These are phyloP conservation scores for Bursaphelenchus okinawaensis DNA, from an alignment of 2,888 invertebrate genomes.

Conservation along the genomic window DNA sequence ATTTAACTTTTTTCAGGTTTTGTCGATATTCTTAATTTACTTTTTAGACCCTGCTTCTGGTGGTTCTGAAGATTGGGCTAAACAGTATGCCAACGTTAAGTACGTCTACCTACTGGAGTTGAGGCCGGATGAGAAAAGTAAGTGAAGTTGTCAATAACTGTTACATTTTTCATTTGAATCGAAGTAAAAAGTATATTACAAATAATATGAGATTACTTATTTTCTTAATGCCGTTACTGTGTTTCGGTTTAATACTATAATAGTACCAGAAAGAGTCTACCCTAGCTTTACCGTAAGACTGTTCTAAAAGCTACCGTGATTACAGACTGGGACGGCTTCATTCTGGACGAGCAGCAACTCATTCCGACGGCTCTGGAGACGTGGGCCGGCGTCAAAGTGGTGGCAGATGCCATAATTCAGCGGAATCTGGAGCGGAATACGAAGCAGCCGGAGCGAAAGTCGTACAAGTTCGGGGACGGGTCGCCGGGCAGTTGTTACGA, in stretches of 20 bases:
- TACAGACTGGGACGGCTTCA: slow-evolving; percentile 57
- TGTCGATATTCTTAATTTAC: slow-evolving; percentile 4
- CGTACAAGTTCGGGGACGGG: slow-evolving; percentile 43
- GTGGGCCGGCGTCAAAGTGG: slow-evolving; percentile 56
- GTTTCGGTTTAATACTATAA: too few species aligned
- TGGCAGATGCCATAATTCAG: slow-evolving; percentile 48
- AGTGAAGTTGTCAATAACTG: not conserved
- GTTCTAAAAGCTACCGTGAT: too few species aligned
- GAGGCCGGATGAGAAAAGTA: slow-evolving; percentile 54
- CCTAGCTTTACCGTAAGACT: not conserved
- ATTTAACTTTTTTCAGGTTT: not conserved
- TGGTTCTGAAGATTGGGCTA: slow-evolving; percentile 57
- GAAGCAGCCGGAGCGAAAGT: slow-evolving; percentile 4
- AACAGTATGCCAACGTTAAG: slow-evolving; percentile 51
- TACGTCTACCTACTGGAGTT: slow-evolving; percentile 57
- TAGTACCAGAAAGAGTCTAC: not conserved
- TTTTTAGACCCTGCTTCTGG: slow-evolving; percentile 57
- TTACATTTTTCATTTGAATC: slow-evolving; percentile 19
- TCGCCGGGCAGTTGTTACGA: slow-evolving; percentile 36
- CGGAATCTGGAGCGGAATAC: slow-evolving; percentile 22
- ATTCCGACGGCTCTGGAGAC: slow-evolving; percentile 55
- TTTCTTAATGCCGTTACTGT: too few species aligned
- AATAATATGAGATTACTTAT: too few species aligned
- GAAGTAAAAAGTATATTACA: too few species aligned
- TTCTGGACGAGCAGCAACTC: slow-evolving; percentile 52